A percentile compares a stretch with the other conserved stretches of the same genome.
Evolutionary conservation across 2,888 invertebrate genomes (phyloP).

Genomic region (Polyommatus icarus): DNA sequence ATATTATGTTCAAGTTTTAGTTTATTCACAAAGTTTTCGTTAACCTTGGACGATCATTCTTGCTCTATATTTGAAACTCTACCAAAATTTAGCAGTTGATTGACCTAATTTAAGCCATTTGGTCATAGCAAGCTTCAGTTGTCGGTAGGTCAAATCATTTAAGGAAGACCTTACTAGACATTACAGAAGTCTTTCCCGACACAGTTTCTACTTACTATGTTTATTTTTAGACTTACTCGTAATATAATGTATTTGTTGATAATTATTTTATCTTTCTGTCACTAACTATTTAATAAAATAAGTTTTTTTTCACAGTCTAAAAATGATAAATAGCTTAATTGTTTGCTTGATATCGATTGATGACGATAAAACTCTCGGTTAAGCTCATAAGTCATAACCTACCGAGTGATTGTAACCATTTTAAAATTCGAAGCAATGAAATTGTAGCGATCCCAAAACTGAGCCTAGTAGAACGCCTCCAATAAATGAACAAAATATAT

Average conservation of each 20-base stretch:
- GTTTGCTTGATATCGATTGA: neutral
- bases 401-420: neutral
- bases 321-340: neutral
- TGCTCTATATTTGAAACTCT: neutral
- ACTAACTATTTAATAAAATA: neutral
- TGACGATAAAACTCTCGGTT: neutral
- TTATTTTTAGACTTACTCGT: neutral
- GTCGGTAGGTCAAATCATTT: slow-evolving; percentile 30
- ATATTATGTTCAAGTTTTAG: neutral
- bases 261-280: neutral
- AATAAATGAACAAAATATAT: neutral
- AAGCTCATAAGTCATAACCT: neutral
- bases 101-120: slow-evolving; percentile 21
- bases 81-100: slow-evolving; percentile 17
- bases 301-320: neutral
- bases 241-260: neutral
- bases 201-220: neutral
- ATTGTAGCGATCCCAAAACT: neutral
- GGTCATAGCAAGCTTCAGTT: slow-evolving; percentile 18
- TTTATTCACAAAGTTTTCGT: neutral
- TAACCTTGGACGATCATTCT: neutral
- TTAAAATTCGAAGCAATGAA: neutral
- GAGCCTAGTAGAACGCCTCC: neutral
- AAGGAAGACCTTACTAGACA: slow-evolving; percentile 12
- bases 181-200: slow-evolving; percentile 20